Evolutionary conservation across 2,797 vertebrate genomes (phyloP).

Genomic region (Perdix hodgsoniae): DNA sequence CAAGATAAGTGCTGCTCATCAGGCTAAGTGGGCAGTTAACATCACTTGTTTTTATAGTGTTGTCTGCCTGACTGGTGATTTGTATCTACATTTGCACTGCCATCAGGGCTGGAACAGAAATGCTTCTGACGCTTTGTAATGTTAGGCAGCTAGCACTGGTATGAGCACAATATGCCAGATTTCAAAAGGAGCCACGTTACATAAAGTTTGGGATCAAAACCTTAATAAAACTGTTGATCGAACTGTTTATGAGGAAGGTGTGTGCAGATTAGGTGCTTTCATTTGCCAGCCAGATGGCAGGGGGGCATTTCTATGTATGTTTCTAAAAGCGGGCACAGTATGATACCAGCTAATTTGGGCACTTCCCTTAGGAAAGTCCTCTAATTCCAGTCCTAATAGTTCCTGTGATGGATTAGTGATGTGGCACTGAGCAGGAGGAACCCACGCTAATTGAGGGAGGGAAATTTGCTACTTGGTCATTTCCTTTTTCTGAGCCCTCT

Average conservation of each 20-base stretch:
- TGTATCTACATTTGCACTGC: not conserved
- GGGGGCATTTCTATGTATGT: not conserved
- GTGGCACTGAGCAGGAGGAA: not conserved
- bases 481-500: not conserved
- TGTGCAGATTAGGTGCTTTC: not conserved
- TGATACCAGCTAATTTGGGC: not conserved
- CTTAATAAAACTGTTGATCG: not conserved
- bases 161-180: not conserved
- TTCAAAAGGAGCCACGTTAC: not conserved
- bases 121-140: not conserved
- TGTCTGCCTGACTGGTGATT: not conserved
- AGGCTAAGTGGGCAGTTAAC: not conserved
- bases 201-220: not conserved
- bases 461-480: not conserved
- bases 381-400: not conserved
- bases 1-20: not conserved
- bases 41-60: not conserved
- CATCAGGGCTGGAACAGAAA: not conserved
- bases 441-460: not conserved
- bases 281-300: not conserved
- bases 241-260: not conserved
- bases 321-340: not conserved
- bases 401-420: not conserved
- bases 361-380: not conserved
- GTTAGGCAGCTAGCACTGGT: accelerated